Base-by-base conservation (phyloP, 2,888 invertebrate species). In the Mythimna pallens region DNA sequence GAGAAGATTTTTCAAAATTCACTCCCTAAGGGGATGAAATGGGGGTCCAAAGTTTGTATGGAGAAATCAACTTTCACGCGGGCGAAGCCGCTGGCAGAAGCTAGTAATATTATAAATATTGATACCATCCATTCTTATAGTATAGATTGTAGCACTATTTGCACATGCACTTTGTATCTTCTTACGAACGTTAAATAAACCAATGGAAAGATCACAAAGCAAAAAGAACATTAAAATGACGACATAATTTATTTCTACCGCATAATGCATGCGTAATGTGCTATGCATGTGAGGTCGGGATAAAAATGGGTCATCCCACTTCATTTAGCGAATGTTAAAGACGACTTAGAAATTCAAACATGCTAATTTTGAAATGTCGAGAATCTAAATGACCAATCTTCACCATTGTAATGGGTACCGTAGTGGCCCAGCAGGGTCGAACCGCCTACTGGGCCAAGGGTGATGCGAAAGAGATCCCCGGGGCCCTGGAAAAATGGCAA, bases 221-320 rank as follows among this genome's bases (percentile, higher is more conserved):
- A 65, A 55, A 52, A 55, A 67, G 43, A 55, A 58, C n/a, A 30
- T 55, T 34, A 55, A 69, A 79, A 62, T 57, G 25, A 74, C 59
- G 43, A 34, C 68, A 73, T 79, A 22, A 74, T 58, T 80, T 83
- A 70, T 75, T 75, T 83, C 66, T 36, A 65, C 58, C 74, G 59
- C 65, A 75, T 80, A 80, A 75, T 83, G 76, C 76, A 83, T 67
- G 25, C 59, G 50, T 83, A 66, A 80, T 80, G 34, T 65, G 47
- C 54, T 61, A 72, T 78, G 73, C 79, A 67, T 70, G 58, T 68
- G 81, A 65, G 65, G 62, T 65, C 65, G 64, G 10, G 25, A 75
- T 80, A 66, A 65, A 83, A 80, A 83, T 68, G 67, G 81, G 81
- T 80, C 76, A 83, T 65, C 64, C 65, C 61, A 78, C 50, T 82